Conservation (phyloP, 2,113 vertebrate genomes). For the Hystrix brachyura region DNA sequence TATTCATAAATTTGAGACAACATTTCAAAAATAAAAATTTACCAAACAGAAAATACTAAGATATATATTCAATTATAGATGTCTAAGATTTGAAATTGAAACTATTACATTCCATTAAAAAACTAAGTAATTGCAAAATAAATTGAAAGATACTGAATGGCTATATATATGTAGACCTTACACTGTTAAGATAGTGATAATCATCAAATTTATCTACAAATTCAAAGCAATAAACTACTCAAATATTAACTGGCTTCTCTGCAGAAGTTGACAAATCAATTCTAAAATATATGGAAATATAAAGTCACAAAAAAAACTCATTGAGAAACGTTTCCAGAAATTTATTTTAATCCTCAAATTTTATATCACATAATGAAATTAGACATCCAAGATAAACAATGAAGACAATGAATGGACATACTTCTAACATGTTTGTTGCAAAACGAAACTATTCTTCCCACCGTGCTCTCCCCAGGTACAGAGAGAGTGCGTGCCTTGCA, state of each 20-base stretch:
- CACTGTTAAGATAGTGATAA: not conserved
- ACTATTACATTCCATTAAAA: not conserved
- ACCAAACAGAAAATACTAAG: not conserved
- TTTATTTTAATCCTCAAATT: no score
- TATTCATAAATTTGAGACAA: not conserved
- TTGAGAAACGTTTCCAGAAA: no score
- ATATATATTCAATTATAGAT: not conserved
- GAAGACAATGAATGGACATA: not conserved
- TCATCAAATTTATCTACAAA: not conserved
- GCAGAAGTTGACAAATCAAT: not conserved
- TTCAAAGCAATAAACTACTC: not conserved
- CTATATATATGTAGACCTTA: not conserved
- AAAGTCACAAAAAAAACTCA: not conserved
- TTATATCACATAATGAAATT: not conserved
- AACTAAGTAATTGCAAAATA: not conserved
- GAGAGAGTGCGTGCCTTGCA: not conserved
- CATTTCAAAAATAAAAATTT: not conserved
- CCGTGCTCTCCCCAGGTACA: not conserved
- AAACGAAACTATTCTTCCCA: no score
- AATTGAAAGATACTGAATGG: not conserved
- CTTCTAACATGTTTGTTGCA: not conserved
- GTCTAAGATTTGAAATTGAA: not conserved
- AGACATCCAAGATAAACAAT: not conserved
- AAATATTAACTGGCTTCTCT: not conserved
- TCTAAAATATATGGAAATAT: not conserved